phyloP scores from a whole-genome alignment of 2,888 invertebrate species.

The Spisula solida region DNA sequence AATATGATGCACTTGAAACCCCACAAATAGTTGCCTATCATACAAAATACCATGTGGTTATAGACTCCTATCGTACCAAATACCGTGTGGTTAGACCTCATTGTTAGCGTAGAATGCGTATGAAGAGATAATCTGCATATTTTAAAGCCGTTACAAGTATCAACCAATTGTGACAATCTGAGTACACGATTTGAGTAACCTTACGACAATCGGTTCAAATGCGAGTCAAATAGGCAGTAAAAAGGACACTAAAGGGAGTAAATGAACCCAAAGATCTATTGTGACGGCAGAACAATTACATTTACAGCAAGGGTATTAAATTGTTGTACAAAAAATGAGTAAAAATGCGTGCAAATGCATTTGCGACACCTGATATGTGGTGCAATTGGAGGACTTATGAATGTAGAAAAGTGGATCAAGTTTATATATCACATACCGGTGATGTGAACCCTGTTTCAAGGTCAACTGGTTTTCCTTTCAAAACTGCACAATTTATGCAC shows the following conservation, averaged over 20 bases:
- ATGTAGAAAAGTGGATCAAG: background rate
- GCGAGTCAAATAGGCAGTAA: constrained; percentile 45
- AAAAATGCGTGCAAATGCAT: background rate
- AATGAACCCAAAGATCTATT: constrained; percentile 35
- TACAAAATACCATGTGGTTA: no score
- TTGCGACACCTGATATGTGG: background rate
- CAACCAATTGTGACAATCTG: constrained; percentile 35
- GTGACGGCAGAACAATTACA: background rate
- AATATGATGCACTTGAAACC: background rate
- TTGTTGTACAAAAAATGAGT: background rate
- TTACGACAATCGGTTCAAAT: constrained; percentile 43
- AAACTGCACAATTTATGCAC: background rate
- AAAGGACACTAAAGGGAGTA: constrained; percentile 27
- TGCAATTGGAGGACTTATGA: background rate
- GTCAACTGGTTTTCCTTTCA: background rate
- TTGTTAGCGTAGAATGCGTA: constrained; percentile 7
- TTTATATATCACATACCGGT: background rate
- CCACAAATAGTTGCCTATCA: background rate
- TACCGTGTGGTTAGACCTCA: background rate
- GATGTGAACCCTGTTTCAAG: background rate
- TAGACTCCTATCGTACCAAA: background rate
- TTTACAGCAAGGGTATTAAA: background rate
- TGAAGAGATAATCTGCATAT: constrained; percentile 46
- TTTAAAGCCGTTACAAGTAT: constrained; percentile 35
- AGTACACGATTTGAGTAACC: constrained; percentile 36